Conservation (phyloP, 2,888 invertebrate species). For the Meiosimyza platycephala region DNA sequence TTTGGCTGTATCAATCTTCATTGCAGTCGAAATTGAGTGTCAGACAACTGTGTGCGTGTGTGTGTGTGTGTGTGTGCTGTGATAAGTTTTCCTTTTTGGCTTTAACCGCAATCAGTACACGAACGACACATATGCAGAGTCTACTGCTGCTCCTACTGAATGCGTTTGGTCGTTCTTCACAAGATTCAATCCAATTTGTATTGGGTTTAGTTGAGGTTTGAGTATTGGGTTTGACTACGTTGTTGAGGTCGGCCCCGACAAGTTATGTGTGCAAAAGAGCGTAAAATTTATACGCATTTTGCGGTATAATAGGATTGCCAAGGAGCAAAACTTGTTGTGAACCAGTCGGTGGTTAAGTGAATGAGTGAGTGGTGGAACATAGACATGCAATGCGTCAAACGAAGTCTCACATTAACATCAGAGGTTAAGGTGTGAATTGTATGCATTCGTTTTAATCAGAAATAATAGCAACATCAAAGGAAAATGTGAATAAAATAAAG, state of each 20-base stretch:
- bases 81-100: constrained; percentile 1
- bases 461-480: background rate
- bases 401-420: background rate
- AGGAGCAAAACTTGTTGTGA: background rate
- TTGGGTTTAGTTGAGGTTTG: background rate
- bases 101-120: background rate
- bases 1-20: constrained; percentile 33
- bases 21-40: constrained; percentile 31
- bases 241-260: background rate
- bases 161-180: background rate
- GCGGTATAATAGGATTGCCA: background rate
- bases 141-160: background rate
- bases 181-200: background rate
- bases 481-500: background rate
- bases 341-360: background rate
- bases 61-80: background rate
- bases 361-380: background rate
- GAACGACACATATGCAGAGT: background rate
- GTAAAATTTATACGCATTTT: constrained; percentile 11
- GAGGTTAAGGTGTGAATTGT: background rate
- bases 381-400: constrained; percentile 9
- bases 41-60: constrained; percentile 10
- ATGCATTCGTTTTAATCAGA: background rate
- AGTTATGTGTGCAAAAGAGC: constrained; percentile 13
- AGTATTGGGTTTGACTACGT: background rate